Base-by-base conservation (phyloP, 2,797 vertebrate species). In the Falco rusticolus region DNA sequence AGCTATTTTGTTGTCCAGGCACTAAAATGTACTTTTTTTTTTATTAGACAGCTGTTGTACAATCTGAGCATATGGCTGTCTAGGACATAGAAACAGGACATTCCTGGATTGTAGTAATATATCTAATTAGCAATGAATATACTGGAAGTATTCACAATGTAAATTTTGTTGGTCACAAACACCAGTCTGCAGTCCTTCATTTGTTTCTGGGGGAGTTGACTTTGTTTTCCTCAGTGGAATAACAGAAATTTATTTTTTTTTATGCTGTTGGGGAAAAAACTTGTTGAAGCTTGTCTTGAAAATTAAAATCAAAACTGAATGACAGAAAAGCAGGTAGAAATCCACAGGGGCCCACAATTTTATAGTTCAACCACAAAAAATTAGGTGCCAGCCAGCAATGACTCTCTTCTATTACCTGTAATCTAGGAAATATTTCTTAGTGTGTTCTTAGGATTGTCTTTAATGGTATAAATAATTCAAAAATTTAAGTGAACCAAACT, bases 251-350 rank as follows among this genome's bases (percentile, higher is more conserved):
- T 31, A 1, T 69, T 29, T 75, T 41, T 90, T 86, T 72, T 59
- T 28, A 53, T 74, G 26, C 14, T 8, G 13, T 0, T 77, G 18
- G 0, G 0, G 4, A 8, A 18, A 53, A 28, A 1, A 24, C 11
- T 22, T 11, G 7, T 28, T 86, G n/a, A 71, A 84, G 15, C 16
- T 71, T 82, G 22, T 59, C 18, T n/a, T 90, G 65, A 84, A 84
- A 86, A 64, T 65, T 57, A 33, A 91, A 53, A 60, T 95, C 37
- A 29, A 84, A 72, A 70, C 0, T 51, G 74, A 59, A 47, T 41
- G 29, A 65, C 29, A 71, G 34, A 84, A 65, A 57, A 86, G 15
- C 33, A 72, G 59, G 33, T 47, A 74, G 22, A 63, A 91, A 53
- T 79, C 37, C 43, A 41, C 15, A 33, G 22, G 26, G 16, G 2